Percentiles rank a stretch among this genome's conserved stretches.
These are phyloP conservation scores for Endotricha flammealis DNA, from an alignment of 2,888 invertebrate genomes.

Conservation along the genomic window DNA sequence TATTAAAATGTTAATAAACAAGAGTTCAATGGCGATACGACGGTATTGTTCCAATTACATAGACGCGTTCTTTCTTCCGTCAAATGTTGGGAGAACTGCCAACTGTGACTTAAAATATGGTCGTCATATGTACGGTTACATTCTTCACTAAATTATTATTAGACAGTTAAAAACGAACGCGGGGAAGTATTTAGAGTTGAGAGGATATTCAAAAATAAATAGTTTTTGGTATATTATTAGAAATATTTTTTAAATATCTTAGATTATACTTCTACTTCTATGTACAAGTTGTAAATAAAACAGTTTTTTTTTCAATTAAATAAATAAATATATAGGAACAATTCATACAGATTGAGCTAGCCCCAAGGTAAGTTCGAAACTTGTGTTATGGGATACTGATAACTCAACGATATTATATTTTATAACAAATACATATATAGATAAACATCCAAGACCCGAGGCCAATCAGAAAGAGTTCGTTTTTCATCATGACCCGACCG, in stretches of 20 bases:
- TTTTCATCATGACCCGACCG: too few relatives aligned
- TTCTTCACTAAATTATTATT: conserved; percentile 34
- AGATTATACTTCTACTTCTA: too few relatives aligned
- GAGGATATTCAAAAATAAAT: conserved; percentile 35
- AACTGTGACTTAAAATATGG: conserved; percentile 42
- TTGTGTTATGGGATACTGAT: too few relatives aligned
- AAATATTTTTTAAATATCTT: conserved; percentile 1
- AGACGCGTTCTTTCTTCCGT: conserved; percentile 36
- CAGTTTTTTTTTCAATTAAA: too few relatives aligned
- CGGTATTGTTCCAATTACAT: conserved; percentile 2
- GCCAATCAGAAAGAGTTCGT: too few relatives aligned
- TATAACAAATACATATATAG: too few relatives aligned
- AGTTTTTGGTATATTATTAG: conserved; percentile 7
- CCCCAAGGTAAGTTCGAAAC: too few relatives aligned
- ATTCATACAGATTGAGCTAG: too few relatives aligned
- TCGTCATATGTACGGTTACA: conserved; percentile 38
- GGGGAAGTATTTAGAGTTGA: conserved; percentile 35
- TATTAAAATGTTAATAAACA: background rate
- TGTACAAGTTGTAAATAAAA: too few relatives aligned
- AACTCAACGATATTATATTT: too few relatives aligned
- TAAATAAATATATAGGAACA: too few relatives aligned
- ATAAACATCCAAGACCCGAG: too few relatives aligned
- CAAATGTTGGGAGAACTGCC: conserved; percentile 56
- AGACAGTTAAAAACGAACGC: conserved; percentile 18
- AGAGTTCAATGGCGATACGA: conserved; percentile 1